These are phyloP conservation scores for Charaxes varanes DNA, from an alignment of 1,140 invertebrate genomes.

Conservation along the genomic window DNA sequence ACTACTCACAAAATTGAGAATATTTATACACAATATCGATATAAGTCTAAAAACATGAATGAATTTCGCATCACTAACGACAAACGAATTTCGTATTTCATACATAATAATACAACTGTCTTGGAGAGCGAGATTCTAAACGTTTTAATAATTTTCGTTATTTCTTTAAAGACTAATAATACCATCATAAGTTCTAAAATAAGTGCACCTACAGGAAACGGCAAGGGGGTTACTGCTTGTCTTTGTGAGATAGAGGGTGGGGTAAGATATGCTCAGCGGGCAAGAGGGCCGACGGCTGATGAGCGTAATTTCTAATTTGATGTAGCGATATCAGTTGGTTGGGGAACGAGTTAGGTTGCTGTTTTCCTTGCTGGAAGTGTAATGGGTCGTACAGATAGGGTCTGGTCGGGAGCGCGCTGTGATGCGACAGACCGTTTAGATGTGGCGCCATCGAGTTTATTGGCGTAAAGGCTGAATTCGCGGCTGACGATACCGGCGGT, in stretches of 20 bases:
- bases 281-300: conserved; percentile 83
- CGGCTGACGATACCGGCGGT: conserved; percentile 69
- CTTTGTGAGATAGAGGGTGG: conserved; percentile 69
- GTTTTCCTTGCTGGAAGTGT: conserved; percentile 83
- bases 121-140: conserved; percentile 66
- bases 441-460: conserved; percentile 89
- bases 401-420: conserved; percentile 82
- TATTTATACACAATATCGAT: conserved; percentile 62
- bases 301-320: conserved; percentile 97
- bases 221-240: conserved; percentile 67
- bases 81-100: conserved; percentile 55
- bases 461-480: conserved; percentile 92
- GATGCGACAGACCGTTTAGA: conserved; percentile 81
- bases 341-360: conserved; percentile 86
- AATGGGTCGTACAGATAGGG: conserved; percentile 96
- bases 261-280: conserved; percentile 71
- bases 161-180: conserved; percentile 69
- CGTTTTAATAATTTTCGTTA: conserved; percentile 59
- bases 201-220: conserved; percentile 43
- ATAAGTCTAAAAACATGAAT: conserved; percentile 65
- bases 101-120: conserved; percentile 65
- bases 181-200: conserved; percentile 67
- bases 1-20: conserved; percentile 61
- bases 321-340: conserved; percentile 97
- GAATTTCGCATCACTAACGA: conserved; percentile 54